These are phyloP conservation scores for Dynastes hyllus DNA, from an alignment of 2,888 invertebrate species.

Conservation along the genomic window DNA sequence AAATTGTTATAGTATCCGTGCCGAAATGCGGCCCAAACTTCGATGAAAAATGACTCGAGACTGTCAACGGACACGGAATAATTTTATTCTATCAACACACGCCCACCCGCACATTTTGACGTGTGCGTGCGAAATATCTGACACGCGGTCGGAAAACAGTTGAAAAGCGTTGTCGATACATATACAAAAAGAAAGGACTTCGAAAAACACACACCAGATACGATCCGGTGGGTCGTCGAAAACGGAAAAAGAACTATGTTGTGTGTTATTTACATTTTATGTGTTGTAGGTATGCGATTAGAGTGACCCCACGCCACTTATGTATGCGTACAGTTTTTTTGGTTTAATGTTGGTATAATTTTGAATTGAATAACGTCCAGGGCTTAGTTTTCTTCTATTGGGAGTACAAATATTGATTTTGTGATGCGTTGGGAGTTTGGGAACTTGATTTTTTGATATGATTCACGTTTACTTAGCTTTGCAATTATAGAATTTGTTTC, in stretches of 20 bases:
- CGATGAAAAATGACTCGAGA: conserved; percentile 11
- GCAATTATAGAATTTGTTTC: no score
- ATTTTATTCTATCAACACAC: conserved; percentile 26
- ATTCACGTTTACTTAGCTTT: no score
- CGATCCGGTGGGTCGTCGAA: neutral
- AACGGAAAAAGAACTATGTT: neutral
- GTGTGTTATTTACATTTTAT: conserved; percentile 6
- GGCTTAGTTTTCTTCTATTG: no score
- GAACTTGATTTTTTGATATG: no score
- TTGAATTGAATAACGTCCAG: no score
- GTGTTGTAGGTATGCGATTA: neutral
- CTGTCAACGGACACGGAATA: conserved; percentile 5
- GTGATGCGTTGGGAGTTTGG: no score
- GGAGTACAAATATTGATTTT: no score
- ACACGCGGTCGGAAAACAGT: conserved; percentile 17
- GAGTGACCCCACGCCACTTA: neutral
- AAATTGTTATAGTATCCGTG: no score
- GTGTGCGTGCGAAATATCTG: conserved; percentile 36
- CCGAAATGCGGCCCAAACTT: neutral
- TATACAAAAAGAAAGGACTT: conserved; percentile 7
- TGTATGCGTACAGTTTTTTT: no score
- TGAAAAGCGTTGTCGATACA: conserved; percentile 26
- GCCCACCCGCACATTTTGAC: conserved; percentile 26
- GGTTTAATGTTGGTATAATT: no score
- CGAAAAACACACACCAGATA: neutral